phyloP scores from a whole-genome alignment of 2,113 vertebrate species.

The Butorides virescens region DNA sequence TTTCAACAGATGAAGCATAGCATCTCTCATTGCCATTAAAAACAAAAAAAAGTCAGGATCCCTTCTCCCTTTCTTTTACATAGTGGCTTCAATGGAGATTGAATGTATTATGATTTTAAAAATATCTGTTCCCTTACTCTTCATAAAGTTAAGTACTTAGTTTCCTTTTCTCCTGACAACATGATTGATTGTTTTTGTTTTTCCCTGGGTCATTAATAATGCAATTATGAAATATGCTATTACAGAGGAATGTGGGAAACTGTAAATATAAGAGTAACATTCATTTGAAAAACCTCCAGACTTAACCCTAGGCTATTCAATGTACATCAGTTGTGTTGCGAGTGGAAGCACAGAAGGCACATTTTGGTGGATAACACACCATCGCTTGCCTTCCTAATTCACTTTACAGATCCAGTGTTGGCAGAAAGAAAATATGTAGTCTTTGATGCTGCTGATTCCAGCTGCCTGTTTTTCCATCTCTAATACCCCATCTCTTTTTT shows the following conservation, averaged over 20 bases:
- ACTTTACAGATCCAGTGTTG: slow-evolving; percentile 6
- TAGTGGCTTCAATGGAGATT: not conserved
- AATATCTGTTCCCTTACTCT: not conserved
- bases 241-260: not conserved
- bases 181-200: slow-evolving; percentile 26
- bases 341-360: not conserved
- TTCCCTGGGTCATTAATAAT: slow-evolving; percentile 42
- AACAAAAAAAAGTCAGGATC: not conserved
- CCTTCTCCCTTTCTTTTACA: not conserved
- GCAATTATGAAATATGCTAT: slow-evolving; percentile 14
- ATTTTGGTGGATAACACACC: not conserved
- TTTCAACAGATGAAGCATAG: not conserved
- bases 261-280: not conserved
- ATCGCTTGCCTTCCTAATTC: slow-evolving; percentile 16
- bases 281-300: not conserved
- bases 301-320: slow-evolving; percentile 23
- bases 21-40: not conserved
- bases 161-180: not conserved
- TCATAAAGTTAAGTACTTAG: not conserved
- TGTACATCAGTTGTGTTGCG: not conserved
- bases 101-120: not conserved
- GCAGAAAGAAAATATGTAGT: slow-evolving; percentile 17
- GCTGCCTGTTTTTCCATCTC: not conserved
- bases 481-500: not conserved
- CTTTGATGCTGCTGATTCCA: slow-evolving; percentile 5